These are phyloP conservation scores for Chiloscyllium plagiosum DNA, from an alignment of 2,113 vertebrate species.

Conservation along the genomic window DNA sequence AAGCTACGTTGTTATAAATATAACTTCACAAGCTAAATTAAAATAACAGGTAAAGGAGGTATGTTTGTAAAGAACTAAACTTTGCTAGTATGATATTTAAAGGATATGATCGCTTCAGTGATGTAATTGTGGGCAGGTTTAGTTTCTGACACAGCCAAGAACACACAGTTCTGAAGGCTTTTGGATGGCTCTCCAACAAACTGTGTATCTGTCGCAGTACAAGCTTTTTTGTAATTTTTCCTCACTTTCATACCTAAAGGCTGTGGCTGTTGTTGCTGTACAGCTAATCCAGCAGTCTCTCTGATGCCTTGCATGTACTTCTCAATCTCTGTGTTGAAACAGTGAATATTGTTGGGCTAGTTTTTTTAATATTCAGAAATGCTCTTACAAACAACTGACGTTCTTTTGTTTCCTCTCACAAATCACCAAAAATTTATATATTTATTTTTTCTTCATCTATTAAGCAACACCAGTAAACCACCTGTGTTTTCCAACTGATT, in stretches of 20 bases:
- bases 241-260: neutral
- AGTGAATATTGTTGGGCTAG: neutral
- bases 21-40: neutral
- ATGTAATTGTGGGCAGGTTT: neutral
- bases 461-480: too few relatives aligned
- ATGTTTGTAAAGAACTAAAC: neutral
- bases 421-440: too few relatives aligned
- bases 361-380: neutral
- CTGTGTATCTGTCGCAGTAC: neutral
- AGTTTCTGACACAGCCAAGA: neutral
- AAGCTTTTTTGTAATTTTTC: neutral
- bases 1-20: neutral
- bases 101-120: neutral
- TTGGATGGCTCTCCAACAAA: neutral
- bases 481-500: too few relatives aligned
- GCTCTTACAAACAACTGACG: too few relatives aligned
- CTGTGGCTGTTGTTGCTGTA: neutral
- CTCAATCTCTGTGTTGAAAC: neutral
- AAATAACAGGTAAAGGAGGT: neutral
- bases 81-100: neutral
- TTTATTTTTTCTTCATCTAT: too few relatives aligned
- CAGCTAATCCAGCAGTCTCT: neutral
- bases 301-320: neutral
- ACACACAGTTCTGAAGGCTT: neutral
- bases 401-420: too few relatives aligned